These are phyloP conservation scores for Peromyscus aztecus DNA, from an alignment of 2,797 vertebrate genomes.

Conservation along the genomic window DNA sequence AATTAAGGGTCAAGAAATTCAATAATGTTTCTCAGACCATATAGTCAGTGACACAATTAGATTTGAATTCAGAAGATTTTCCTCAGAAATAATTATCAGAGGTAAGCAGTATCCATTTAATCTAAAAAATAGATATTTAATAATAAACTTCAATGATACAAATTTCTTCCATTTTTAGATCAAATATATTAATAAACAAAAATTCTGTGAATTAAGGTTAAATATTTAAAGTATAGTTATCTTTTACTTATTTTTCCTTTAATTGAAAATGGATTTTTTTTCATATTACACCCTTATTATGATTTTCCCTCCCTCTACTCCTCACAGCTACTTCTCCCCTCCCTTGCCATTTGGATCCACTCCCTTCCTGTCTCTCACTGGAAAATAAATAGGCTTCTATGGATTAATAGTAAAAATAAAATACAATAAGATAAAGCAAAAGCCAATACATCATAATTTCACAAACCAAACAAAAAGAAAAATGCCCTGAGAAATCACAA, in stretches of 20 bases:
- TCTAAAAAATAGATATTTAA: not conserved
- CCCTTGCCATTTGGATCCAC: not conserved
- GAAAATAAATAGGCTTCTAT: not conserved
- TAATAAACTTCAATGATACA: not conserved
- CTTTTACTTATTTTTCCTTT: no score
- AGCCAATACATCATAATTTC: not conserved
- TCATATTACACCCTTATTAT: no score
- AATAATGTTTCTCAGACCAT: not conserved
- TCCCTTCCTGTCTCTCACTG: not conserved
- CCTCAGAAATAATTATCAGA: not conserved
- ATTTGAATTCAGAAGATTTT: not conserved
- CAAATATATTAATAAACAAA: not conserved
- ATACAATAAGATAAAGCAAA: not conserved
- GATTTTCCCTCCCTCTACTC: not conserved
- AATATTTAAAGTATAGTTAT: not conserved
- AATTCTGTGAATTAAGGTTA: not conserved
- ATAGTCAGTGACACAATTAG: not conserved
- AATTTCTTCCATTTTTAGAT: not conserved
- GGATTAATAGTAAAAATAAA: no score
- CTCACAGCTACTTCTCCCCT: rapidly evolving
- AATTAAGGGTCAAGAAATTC: not conserved
- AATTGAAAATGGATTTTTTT: not conserved
- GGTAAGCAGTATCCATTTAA: not conserved
- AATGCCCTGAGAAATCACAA: not conserved
- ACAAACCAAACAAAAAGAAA: not conserved